phyloP scores from a whole-genome alignment of 2,888 invertebrate genomes.

The Acanthosepion esculentum region DNA sequence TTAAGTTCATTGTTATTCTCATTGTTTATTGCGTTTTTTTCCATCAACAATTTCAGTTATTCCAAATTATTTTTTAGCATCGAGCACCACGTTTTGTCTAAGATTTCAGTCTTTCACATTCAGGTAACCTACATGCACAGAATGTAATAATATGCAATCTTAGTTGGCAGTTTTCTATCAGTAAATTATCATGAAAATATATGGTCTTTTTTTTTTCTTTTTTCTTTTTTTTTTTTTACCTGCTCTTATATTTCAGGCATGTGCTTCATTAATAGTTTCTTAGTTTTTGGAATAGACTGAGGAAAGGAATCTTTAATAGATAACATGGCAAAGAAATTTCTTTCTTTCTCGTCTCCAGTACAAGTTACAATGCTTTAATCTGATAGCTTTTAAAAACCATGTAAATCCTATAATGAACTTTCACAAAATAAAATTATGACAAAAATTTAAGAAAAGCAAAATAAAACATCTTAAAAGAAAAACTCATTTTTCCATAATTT shows the following conservation, averaged over 20 bases:
- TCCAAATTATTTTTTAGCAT: neutral
- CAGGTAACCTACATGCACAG: neutral
- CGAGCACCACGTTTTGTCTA: neutral
- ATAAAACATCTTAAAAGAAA: too few relatives aligned
- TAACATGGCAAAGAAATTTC: too few relatives aligned
- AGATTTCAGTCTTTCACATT: neutral
- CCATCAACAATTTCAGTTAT: neutral
- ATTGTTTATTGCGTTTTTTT: neutral
- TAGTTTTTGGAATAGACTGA: too few relatives aligned
- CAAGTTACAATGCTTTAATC: too few relatives aligned
- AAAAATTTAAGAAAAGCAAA: too few relatives aligned
- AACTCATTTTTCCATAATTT: too few relatives aligned
- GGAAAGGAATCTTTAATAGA: too few relatives aligned
- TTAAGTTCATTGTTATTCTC: neutral
- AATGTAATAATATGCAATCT: too few relatives aligned
- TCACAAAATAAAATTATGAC: too few relatives aligned
- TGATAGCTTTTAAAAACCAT: too few relatives aligned
- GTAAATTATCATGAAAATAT: neutral
- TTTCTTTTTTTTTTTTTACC: neutral
- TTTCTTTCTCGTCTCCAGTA: too few relatives aligned
- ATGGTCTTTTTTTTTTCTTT: neutral
- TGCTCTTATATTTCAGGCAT: neutral
- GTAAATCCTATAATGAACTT: too few relatives aligned
- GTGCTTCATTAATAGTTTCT: neutral
- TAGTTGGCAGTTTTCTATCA: neutral